Evolutionary conservation across 2,797 vertebrate species (phyloP).

Genomic region (Falco rusticolus): DNA sequence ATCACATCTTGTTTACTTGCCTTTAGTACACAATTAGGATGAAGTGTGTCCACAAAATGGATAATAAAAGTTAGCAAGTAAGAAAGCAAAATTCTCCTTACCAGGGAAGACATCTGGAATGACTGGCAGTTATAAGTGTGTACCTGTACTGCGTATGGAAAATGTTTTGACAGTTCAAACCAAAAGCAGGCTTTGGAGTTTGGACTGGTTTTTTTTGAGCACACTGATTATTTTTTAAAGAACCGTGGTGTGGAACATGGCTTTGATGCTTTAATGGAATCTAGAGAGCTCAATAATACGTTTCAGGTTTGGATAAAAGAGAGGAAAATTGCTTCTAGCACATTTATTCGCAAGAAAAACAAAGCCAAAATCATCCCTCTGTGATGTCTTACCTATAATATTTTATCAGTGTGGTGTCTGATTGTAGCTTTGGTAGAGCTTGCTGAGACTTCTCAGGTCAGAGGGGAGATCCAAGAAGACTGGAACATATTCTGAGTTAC

Average conservation of each 20-base stretch:
- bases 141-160: not conserved
- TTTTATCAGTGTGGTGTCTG: not conserved
- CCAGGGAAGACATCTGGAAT: constrained; percentile 30
- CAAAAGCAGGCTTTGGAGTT: constrained; percentile 38
- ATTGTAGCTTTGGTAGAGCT: not conserved
- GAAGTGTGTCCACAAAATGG: not conserved
- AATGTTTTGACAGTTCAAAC: constrained; percentile 54
- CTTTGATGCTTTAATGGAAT: constrained; percentile 39
- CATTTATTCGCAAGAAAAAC: constrained; percentile 31
- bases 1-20: constrained; percentile 1
- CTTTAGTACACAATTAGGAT: not conserved
- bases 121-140: constrained; percentile 32
- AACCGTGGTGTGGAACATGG: not conserved
- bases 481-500: not conserved
- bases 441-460: not conserved
- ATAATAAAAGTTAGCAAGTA: constrained; percentile 18
- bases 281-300: not conserved
- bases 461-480: not conserved
- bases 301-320: constrained; percentile 20
- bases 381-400: not conserved
- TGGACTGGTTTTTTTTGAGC: not conserved
- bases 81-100: not conserved
- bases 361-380: constrained; percentile 29
- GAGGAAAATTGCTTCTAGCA: constrained; percentile 27
- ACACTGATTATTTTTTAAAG: not conserved